These are phyloP conservation scores for Poeciliopsis infans DNA, from an alignment of 2,797 vertebrate species.

Conservation along the genomic window DNA sequence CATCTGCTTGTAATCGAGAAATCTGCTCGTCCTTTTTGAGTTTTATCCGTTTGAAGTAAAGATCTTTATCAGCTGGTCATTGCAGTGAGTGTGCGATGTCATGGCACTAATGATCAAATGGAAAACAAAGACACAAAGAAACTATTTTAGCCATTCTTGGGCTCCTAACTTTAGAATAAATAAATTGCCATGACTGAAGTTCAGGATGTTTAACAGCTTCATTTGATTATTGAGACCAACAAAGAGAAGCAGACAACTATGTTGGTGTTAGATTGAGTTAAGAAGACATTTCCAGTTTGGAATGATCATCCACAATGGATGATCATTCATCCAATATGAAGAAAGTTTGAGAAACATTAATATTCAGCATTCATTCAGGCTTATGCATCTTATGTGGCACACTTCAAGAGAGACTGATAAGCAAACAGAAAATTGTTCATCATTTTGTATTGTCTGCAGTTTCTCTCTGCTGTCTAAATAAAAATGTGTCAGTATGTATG, in stretches of 20 bases:
- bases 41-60: background rate
- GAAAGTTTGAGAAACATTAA: background rate
- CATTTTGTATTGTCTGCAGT: constrained; percentile 7
- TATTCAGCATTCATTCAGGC: background rate
- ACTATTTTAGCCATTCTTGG: background rate
- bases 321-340: background rate
- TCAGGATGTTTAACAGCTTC: background rate
- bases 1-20: background rate
- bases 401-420: background rate
- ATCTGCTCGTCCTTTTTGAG: background rate
- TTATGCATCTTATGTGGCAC: background rate
- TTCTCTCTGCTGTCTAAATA: constrained; percentile 33
- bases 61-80: background rate
- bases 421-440: background rate
- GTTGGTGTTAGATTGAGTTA: background rate
- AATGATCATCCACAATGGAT: too few species aligned
- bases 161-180: background rate
- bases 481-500: constrained; percentile 49
- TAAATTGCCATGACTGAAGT: background rate
- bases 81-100: background rate
- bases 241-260: background rate
- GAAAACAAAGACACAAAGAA: background rate
- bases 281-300: background rate
- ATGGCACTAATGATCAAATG: background rate
- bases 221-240: background rate